Evolutionary conservation across 64 coral and sea anemone species (phyloP).

Genomic region (Montipora cactus): DNA sequence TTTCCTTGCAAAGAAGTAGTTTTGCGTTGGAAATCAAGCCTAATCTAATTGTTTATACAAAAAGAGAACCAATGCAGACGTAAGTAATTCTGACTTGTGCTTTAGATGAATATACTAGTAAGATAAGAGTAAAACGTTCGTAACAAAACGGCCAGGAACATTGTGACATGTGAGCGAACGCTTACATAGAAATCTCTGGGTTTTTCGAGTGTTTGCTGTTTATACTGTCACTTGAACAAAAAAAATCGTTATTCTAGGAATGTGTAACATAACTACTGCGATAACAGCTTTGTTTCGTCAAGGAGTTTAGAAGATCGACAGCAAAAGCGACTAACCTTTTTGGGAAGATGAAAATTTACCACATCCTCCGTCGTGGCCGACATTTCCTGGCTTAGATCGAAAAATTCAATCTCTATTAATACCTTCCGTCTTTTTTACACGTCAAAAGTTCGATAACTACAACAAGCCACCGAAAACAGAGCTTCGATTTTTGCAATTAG

Average conservation of each 20-base stretch:
- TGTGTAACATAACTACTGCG: background rate
- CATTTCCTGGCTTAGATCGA: slow-evolving; percentile 6
- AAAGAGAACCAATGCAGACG: no score
- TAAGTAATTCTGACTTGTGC: no score
- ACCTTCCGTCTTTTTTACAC: background rate
- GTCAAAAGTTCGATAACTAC: slow-evolving; percentile 33
- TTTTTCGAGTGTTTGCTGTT: no score
- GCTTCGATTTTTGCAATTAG: background rate
- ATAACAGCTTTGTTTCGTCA: background rate
- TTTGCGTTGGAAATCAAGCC: no score
- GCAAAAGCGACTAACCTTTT: slow-evolving; percentile 22
- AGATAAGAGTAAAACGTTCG: background rate
- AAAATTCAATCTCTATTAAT: slow-evolving; percentile 8
- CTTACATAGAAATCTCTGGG: no score
- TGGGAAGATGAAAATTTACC: slow-evolving; percentile 29
- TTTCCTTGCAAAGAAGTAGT: no score
- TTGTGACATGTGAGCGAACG: no score
- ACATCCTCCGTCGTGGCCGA: background rate
- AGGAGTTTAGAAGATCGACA: background rate
- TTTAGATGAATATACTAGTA: no score
- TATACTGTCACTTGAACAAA: background rate
- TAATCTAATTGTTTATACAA: no score
- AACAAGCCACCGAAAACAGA: background rate
- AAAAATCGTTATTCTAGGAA: background rate
- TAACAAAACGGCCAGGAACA: background rate